Evolutionary conservation across 1,140 invertebrate genomes (phyloP), one percentile per base, ranked within the genome.

Genomic region (Drosophila nikananu): DNA sequence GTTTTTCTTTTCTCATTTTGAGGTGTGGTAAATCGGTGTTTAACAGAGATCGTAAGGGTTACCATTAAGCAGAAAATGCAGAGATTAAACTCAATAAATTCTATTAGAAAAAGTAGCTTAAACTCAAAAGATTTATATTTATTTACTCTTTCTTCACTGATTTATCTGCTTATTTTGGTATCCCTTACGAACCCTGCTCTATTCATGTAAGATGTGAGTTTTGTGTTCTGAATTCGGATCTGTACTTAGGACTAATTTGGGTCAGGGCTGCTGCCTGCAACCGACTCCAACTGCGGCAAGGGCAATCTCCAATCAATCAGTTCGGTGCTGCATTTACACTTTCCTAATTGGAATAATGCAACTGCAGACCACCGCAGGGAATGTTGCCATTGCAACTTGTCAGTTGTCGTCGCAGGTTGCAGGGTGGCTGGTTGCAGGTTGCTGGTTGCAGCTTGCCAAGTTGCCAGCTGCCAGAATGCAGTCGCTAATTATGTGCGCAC

Each of bases 401-500:
- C 54, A 19, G 52, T 66, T 76, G 42, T 54, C 52, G 39, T 77
- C 60, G 41, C 30, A 15, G n/a, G 10, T 60, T 65, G 51, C 41
- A 44, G n/a, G 19, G 25, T 41, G 57, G 62, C 46, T 4, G 15
- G 12, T 42, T 35, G 46, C 46, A 2, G 48, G 51, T 5, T 49
- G 15, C 52, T 5, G 41, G 73, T 19, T 67, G 63, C 58, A 2
- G 12, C 17, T 64, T 52, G 49, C 46, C 46, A 25, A 46, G 55
- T 72, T 63, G 61, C 32, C 30, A 65, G 66, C 41, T 57, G 27
- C 35, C 32, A 65, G 66, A 57, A 19, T 19, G 52, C 17, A 61
- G 62, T 48, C 64, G 65, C 81, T 81, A 84, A 86, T 84, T 84
- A 84, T 74, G 62, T 63, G 71, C 61, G 57, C 64, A 71, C 55